These are phyloP conservation scores for Hyles euphorbiae DNA, from an alignment of 1,140 invertebrate species.

Conservation along the genomic window DNA sequence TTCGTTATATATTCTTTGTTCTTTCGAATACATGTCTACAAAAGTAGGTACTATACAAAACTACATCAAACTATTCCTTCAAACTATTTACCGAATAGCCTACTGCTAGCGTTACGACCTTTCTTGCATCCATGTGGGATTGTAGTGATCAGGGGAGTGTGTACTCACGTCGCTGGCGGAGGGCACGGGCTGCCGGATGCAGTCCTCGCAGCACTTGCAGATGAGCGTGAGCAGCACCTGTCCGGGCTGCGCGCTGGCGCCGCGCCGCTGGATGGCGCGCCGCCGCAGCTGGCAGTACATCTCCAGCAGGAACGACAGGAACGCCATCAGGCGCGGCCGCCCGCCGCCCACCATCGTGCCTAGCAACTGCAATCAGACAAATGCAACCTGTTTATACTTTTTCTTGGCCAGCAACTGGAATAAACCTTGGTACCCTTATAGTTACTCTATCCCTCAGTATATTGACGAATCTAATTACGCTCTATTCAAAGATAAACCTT, in stretches of 20 bases:
- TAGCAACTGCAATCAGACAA: conserved; percentile 42
- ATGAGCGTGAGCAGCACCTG: conserved; percentile 86
- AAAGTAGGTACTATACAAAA: too few species aligned
- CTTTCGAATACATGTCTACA: too few species aligned
- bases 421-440: too few species aligned
- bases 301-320: conserved; percentile 92
- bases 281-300: conserved; percentile 91
- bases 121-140: too few species aligned
- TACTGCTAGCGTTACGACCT: too few species aligned
- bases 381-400: not conserved
- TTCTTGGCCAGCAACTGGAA: too few species aligned
- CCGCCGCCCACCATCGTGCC: conserved; percentile 74
- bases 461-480: too few species aligned
- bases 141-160: not conserved
- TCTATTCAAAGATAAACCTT: too few species aligned
- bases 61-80: too few species aligned
- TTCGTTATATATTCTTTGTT: too few species aligned
- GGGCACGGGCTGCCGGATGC: conserved; percentile 85
- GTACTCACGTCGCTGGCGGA: conserved; percentile 83
- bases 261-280: conserved; percentile 80
- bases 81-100: too few species aligned
- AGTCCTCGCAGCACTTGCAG: conserved; percentile 90
- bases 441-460: too few species aligned
- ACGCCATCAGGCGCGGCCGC: conserved; percentile 84
- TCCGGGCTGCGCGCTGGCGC: conserved; percentile 79